Evolutionary conservation across 2,113 vertebrate species (phyloP), one percentile per base, ranked within the genome.

Genomic region (Sturnus vulgaris): DNA sequence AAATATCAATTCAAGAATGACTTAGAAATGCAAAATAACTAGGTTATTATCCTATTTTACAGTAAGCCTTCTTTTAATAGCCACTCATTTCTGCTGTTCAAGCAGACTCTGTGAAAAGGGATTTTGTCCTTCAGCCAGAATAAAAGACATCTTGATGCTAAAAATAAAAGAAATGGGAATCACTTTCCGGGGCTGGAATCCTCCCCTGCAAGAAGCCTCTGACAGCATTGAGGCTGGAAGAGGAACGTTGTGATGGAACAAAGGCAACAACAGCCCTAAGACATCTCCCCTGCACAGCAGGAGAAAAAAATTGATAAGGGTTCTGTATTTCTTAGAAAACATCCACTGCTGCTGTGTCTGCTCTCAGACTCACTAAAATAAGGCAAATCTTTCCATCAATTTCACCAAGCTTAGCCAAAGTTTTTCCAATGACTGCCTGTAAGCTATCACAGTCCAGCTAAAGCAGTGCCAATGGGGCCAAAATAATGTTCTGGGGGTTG

Each of bases 51-150:
- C 88, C 90, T 82, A 95, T 97, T 96, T 94, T 95, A 96, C 92
- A 95, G 92, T 92, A 88, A 95, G 73, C 50, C 78, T 78, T 90
- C 95, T 96, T 95, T 95, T 96, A 97, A 96, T 95, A 97, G 88
- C 92, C 80, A 71, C 72, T 96, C 69, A 82, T 96, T 97, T 96
- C 90, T 96, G 96, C 95, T 94, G 90, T 86, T 96, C 92, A 84
- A 96, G 95, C 95, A 96, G 69, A 49, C 82, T 85, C 65, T 88
- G 83, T 92, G 93, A 90, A 96, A 94, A 95, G 53, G 57, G 91
- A 88, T 96, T 94, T 94, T 97, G 96, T 96, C 96, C 96, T 96
- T 96, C 95, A 96, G 93, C 88, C 88, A 96, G 90, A 96, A 95
- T 82, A 95, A 93, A 96, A 97, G 96, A 94, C 90, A 96, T 95